Evolutionary conservation across 2,797 vertebrate genomes (phyloP), one percentile per base, ranked within the genome.

Genomic region (Ptychobarbus kaznakovi): DNA sequence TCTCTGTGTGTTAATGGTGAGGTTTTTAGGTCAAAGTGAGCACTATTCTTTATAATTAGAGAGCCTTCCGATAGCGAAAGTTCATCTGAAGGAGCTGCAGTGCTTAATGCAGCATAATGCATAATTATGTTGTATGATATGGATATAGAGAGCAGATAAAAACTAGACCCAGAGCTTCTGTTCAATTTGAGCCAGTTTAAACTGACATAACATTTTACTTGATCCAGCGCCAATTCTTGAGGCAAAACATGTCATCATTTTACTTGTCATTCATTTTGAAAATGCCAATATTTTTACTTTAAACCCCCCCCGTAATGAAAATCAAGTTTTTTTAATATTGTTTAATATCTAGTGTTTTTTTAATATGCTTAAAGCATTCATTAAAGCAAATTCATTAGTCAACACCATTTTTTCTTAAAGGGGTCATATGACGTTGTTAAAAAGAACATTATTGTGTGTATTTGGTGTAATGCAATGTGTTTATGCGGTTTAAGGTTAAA

Each of bases 11-110:
- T 35, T 73, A 73, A 44, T 28, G 38, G 46, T 51, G 28, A 84
- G 38, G 82, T 56, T 84, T 78, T 18, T 25, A 46, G 49, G 49
- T 84, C 74, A 84, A 84, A 69, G 56, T 2, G 32, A 83, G 44
- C 63, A 70, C 63, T 77, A 49, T 75, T 83, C 58, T 83, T 76
- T 65, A 83, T 83, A 65, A 83, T 83, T 53, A 83, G 32, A 75
- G 58, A 53, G 72, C 22, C 22, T 76, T 66, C 35, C 16, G n/a
- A 70, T 72, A 20, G 66, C 28, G 76, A 35, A 66, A 68, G 46
- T 66, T 65, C 61, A 53, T 66, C 44, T 53, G 20, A 76, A n/a
- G 15, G 20, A 83, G 53, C 56, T 75, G 16, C 69, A 63, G 40
- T 16, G 40, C 25, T 44, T 65, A 73, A 73, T 75, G 51, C 70